Percentiles rank a stretch among this genome's conserved stretches.
Evolutionary conservation across 2,888 invertebrate species (phyloP).

Genomic region (Limnephilus lunatus): DNA sequence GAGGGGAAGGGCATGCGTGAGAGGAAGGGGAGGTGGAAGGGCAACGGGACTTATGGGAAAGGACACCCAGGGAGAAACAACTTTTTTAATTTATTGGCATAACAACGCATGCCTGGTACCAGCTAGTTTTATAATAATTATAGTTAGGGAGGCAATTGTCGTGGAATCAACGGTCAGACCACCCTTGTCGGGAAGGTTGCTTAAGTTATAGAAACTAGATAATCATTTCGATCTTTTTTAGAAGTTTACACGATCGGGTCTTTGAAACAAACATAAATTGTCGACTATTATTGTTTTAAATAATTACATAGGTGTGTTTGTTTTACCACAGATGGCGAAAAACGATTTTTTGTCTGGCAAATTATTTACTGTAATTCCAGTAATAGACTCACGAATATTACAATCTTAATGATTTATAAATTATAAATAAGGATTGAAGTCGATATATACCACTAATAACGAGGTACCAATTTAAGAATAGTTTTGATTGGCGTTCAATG

Average conservation of each 20-base stretch:
- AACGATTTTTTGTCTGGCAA: background rate
- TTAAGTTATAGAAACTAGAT: background rate
- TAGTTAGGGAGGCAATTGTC: no score
- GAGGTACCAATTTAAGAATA: background rate
- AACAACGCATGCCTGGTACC: no score
- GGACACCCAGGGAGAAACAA: no score
- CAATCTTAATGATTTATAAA: background rate
- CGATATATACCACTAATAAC: background rate
- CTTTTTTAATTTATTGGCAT: no score
- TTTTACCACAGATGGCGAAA: conserved; percentile 23
- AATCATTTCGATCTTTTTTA: background rate
- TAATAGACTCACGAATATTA: background rate
- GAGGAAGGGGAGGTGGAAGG: no score
- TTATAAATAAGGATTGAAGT: background rate
- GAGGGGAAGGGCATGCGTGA: no score
- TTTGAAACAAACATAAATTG: background rate
- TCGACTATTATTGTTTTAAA: background rate
- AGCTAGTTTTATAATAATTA: no score
- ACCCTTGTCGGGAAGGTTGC: no score
- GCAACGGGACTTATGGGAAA: no score
- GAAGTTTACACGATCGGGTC: background rate
- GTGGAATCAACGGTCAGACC: no score
- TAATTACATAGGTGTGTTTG: conserved; percentile 46
- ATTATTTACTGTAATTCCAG: background rate
- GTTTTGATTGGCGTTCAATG: background rate